phyloP scores from a whole-genome alignment of 2,113 vertebrate species.

The Tapirus terrestris region DNA sequence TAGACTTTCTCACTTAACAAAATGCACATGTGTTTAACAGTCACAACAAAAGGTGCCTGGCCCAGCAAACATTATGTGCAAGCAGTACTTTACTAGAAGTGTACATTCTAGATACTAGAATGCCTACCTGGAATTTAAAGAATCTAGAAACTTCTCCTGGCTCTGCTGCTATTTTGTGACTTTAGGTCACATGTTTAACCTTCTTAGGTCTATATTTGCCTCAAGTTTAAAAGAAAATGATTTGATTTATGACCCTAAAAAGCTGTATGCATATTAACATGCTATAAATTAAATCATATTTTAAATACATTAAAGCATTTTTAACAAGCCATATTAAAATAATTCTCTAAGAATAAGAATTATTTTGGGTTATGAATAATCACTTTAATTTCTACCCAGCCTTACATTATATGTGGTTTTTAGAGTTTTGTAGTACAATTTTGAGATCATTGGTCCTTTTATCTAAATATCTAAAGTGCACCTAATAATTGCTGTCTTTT shows the following conservation, averaged over 20 bases:
- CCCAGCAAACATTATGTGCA: neutral
- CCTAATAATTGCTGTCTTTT: neutral
- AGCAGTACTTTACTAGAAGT: neutral
- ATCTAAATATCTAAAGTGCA: neutral
- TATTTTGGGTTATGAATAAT: neutral
- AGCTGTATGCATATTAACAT: neutral
- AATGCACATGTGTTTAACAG: neutral
- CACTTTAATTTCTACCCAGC: neutral
- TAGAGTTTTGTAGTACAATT: slow-evolving; percentile 7
- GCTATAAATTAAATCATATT: neutral
- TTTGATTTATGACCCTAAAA: neutral
- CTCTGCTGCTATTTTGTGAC: neutral
- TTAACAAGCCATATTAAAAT: neutral
- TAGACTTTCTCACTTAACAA: neutral
- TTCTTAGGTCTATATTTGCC: neutral
- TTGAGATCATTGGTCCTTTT: neutral
- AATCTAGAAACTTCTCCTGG: neutral
- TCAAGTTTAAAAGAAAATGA: neutral
- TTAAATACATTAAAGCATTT: neutral
- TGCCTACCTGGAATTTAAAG: neutral
- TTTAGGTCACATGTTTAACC: neutral
- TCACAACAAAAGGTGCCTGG: neutral
- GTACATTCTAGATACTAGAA: neutral
- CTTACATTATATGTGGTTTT: neutral
- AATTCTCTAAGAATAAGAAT: neutral